Conservation (phyloP, 2,797 vertebrate genomes). For the Gadopsis bispinosus region DNA sequence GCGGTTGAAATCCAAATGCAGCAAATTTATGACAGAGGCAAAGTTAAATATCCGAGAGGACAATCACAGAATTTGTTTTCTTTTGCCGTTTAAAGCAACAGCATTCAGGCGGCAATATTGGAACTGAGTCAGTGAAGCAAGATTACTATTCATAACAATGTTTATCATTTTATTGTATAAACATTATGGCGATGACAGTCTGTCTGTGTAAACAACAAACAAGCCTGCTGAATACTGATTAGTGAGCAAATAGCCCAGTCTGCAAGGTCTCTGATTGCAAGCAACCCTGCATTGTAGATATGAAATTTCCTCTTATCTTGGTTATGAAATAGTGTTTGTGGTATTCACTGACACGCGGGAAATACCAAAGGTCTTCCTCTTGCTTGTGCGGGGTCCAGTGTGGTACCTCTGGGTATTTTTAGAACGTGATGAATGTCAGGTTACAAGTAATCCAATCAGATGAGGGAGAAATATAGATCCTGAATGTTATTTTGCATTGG, state of each 20-base stretch:
- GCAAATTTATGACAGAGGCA: background rate
- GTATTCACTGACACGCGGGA: slow-evolving; percentile 26
- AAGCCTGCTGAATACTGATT: slow-evolving; percentile 71
- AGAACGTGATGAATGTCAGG: slow-evolving; percentile 32
- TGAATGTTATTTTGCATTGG: slow-evolving; percentile 3
- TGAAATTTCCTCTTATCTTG: slow-evolving; percentile 41
- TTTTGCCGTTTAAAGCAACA: slow-evolving; percentile 37
- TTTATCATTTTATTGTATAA: slow-evolving; percentile 71
- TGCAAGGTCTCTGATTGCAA: slow-evolving; percentile 65
- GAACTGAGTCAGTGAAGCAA: slow-evolving; percentile 53
- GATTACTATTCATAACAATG: slow-evolving; percentile 72
- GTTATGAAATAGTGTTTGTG: slow-evolving; percentile 40
- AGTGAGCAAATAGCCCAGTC: slow-evolving; percentile 52
- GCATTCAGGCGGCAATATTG: slow-evolving; percentile 51
- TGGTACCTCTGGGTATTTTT: slow-evolving; percentile 12
- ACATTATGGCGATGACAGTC: slow-evolving; percentile 65
- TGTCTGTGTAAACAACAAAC: slow-evolving; percentile 78
- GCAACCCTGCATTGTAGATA: slow-evolving; percentile 28
- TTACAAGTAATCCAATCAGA: slow-evolving; percentile 19
- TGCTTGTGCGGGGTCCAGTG: slow-evolving; percentile 11
- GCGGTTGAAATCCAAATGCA: background rate
- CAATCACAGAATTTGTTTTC: slow-evolving; percentile 20
- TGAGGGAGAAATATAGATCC: background rate
- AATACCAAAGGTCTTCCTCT: slow-evolving; percentile 32
- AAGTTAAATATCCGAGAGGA: slow-evolving; percentile 7